phyloP scores from a whole-genome alignment of 2,113 vertebrate species.

The Paracanthobrama guichenoti region DNA sequence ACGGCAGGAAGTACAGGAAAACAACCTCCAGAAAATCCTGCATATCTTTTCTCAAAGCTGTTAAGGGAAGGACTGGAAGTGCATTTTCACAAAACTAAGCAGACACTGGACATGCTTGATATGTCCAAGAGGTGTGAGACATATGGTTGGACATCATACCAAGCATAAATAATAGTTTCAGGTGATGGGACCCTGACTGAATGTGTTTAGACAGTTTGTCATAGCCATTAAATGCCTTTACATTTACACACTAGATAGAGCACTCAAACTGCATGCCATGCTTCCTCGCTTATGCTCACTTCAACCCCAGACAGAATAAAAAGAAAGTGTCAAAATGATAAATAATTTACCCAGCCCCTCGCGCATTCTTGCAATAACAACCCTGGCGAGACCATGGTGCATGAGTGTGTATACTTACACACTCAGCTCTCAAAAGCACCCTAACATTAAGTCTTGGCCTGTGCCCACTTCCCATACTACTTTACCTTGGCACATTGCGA shows the following conservation, averaged over 20 bases:
- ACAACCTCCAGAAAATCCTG: constrained; percentile 6
- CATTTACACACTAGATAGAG: not conserved
- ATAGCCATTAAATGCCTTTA: not conserved
- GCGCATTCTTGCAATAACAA: constrained; percentile 13
- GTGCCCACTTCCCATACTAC: constrained; percentile 63
- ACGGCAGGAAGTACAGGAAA: constrained; percentile 16
- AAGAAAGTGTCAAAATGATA: constrained; percentile 29
- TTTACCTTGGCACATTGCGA: constrained; percentile 62
- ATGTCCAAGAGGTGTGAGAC: constrained; percentile 4
- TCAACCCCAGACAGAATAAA: constrained; percentile 5
- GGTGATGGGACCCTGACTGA: not conserved
- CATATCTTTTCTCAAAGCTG: not conserved
- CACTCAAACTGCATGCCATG: not conserved
- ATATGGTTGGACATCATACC: not conserved
- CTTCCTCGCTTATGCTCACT: not conserved
- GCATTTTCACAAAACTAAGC: not conserved
- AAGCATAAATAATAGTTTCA: constrained; percentile 4
- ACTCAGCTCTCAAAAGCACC: constrained; percentile 47
- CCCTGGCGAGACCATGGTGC: constrained; percentile 41
- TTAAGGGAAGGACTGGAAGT: not conserved
- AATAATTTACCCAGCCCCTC: constrained; percentile 37
- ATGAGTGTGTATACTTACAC: constrained; percentile 56
- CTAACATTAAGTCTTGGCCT: constrained; percentile 65
- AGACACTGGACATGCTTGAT: not conserved
- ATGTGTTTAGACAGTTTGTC: not conserved